A percentile compares a stretch with the other conserved stretches of the same genome.
These are phyloP conservation scores for Darevskia nairensis DNA, from an alignment of 2,797 vertebrate genomes.

Conservation along the genomic window DNA sequence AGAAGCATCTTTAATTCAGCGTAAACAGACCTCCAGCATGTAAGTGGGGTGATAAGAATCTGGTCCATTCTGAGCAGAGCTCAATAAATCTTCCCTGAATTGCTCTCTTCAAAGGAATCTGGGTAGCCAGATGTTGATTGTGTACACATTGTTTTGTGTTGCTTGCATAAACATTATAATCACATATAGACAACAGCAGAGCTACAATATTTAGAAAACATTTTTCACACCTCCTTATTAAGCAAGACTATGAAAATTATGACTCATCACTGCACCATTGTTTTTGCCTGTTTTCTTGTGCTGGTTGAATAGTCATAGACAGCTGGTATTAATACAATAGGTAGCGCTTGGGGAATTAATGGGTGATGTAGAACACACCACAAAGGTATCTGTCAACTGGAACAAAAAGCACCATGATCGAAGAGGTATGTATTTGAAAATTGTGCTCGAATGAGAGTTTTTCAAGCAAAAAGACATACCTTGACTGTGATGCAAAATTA, in stretches of 20 bases:
- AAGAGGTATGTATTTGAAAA: slow-evolving; percentile 86
- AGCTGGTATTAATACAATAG: slow-evolving; percentile 90
- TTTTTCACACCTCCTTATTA: slow-evolving; percentile 94
- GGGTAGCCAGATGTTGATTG: slow-evolving; percentile 90
- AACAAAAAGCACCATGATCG: slow-evolving; percentile 80
- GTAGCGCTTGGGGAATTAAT: slow-evolving; percentile 87
- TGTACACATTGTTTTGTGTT: slow-evolving; percentile 90
- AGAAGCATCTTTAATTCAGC: slow-evolving; percentile 4
- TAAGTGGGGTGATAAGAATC: slow-evolving; percentile 47
- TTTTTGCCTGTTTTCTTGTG: slow-evolving; percentile 86
- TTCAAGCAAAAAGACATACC: slow-evolving; percentile 77
- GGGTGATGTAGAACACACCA: slow-evolving; percentile 83
- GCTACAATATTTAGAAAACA: slow-evolving; percentile 96
- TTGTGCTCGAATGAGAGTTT: slow-evolving; percentile 76
- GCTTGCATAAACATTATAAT: slow-evolving; percentile 93
- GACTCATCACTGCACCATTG: slow-evolving; percentile 91
- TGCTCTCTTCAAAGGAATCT: slow-evolving; percentile 79
- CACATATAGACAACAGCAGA: slow-evolving; percentile 91
- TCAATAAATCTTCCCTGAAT: slow-evolving; percentile 79
- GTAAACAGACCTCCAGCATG: background rate
- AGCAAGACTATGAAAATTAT: slow-evolving; percentile 92
- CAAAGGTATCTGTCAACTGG: slow-evolving; percentile 85
- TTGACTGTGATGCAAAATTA: slow-evolving; percentile 82
- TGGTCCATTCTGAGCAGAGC: slow-evolving; percentile 58
- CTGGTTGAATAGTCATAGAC: slow-evolving; percentile 88